Evolutionary conservation across 2,113 vertebrate species (phyloP).

Genomic region (Egretta garzetta): DNA sequence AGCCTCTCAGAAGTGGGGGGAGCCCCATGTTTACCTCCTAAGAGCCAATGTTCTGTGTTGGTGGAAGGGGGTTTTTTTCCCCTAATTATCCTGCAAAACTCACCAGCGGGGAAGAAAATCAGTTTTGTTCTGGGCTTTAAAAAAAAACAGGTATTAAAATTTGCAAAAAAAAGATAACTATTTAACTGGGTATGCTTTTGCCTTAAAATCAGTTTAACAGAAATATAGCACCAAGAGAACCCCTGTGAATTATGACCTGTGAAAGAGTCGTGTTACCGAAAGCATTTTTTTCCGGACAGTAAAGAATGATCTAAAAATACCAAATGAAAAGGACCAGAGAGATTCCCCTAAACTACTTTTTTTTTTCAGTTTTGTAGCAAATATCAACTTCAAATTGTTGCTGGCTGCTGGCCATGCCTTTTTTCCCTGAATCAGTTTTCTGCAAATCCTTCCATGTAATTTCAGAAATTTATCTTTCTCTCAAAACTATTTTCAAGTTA

Average conservation of each 20-base stretch:
- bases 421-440: neutral
- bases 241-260: neutral
- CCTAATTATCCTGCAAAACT: neutral
- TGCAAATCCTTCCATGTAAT: neutral
- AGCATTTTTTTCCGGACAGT: neutral
- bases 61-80: neutral
- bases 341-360: neutral
- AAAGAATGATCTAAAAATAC: neutral
- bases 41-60: neutral
- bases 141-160: neutral
- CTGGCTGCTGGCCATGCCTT: neutral
- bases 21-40: neutral
- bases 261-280: neutral
- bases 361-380: neutral
- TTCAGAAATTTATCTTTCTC: constrained; percentile 26
- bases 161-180: neutral
- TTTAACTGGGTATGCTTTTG: neutral
- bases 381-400: neutral
- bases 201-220: neutral
- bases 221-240: neutral
- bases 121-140: neutral
- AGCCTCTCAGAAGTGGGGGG: neutral
- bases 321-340: neutral
- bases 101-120: neutral
- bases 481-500: constrained; percentile 33